Base-by-base conservation (phyloP, 1,140 invertebrate species). In the Cotesia glomerata region DNA sequence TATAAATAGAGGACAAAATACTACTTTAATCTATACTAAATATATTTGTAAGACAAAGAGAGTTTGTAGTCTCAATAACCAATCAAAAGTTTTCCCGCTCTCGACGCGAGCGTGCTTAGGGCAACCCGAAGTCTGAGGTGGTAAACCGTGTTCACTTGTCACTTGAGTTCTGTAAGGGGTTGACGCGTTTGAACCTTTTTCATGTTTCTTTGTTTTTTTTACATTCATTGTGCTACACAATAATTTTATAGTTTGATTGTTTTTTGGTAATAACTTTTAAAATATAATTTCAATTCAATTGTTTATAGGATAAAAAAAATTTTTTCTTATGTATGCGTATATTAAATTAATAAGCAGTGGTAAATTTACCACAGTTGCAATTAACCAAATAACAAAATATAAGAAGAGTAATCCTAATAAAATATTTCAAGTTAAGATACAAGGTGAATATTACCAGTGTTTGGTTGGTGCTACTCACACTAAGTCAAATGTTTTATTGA, bases 271-370 rank as follows among this genome's bases (percentile, higher is more conserved):
- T 18, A 39, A 39, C 39, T 39, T 39, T 39, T 39, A 5, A 39
- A 39, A 11, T 39, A 11, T 7, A 39, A 5, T 39, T 39, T 39
- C 39, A 39, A 39, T 39, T 7, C 11, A 11, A 39, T 39, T 39
- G 39, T 39, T 39, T 8, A 39, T 39, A 4, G 11, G 39, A 8
- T 39, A 39, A 39, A 39, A 39, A 39, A 39, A 39, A 11, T 39
- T 14, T 56, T 56, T 56, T n/a, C n/a, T 56, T 3, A 18, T 56
- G 52, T 18, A 11, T 14, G 52, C 52, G 52, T 56, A 56, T 56
- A 56, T 56, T 18, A 56, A 56, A 56, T 56, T 56, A 56, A 14
- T 56, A 14, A 56, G 52, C 52, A 56, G 52, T 56, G 52, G 52
- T 14, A 56, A 56, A 56, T 56, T n/a, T n/a, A 56, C 52, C 5